These are phyloP conservation scores for Chondrosia reniformis DNA, from an alignment of 37 sponge, comb jelly and placozoan genomes.

Conservation along the genomic window DNA sequence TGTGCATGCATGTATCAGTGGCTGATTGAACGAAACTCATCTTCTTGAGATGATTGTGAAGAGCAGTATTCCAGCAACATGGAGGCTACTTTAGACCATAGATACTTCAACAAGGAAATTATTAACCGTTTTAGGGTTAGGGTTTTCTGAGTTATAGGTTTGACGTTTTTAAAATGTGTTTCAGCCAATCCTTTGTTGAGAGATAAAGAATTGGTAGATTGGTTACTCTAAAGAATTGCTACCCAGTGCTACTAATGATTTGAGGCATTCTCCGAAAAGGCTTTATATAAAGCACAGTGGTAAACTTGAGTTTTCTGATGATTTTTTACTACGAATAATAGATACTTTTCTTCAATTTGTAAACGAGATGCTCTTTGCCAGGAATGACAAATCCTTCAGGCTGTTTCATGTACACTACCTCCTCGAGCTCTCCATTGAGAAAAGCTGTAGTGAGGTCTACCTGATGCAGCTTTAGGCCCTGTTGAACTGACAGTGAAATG, in stretches of 20 bases:
- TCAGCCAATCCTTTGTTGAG: too few species aligned
- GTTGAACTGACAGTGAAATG: conserved; percentile 45
- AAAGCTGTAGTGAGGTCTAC: conserved; percentile 56
- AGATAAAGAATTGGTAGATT: too few species aligned
- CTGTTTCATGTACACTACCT: conserved; percentile 64
- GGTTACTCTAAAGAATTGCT: too few species aligned
- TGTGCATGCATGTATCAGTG: conserved; percentile 61
- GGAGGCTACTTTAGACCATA: conserved; percentile 66
- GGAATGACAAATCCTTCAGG: conserved; percentile 57
- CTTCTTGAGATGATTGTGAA: conserved; percentile 45
- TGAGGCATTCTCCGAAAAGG: too few species aligned
- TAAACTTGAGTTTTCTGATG: too few species aligned
- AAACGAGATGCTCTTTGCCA: conserved; percentile 55
- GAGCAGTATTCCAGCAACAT: conserved; percentile 55
- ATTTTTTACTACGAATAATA: too few species aligned
- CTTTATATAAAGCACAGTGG: too few species aligned
- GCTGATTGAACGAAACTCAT: conserved; percentile 41
- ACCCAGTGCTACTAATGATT: too few species aligned
- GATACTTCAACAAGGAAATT: too few species aligned
- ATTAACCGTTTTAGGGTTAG: too few species aligned
- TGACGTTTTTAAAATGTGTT: too few species aligned
- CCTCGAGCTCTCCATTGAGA: conserved; percentile 44
- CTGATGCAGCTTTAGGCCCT: conserved; percentile 59
- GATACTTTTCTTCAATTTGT: conserved; percentile 49
- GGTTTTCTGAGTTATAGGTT: too few species aligned